These are phyloP conservation scores for Melierax canorus DNA, from an alignment of 2,113 vertebrate genomes.

Conservation along the genomic window DNA sequence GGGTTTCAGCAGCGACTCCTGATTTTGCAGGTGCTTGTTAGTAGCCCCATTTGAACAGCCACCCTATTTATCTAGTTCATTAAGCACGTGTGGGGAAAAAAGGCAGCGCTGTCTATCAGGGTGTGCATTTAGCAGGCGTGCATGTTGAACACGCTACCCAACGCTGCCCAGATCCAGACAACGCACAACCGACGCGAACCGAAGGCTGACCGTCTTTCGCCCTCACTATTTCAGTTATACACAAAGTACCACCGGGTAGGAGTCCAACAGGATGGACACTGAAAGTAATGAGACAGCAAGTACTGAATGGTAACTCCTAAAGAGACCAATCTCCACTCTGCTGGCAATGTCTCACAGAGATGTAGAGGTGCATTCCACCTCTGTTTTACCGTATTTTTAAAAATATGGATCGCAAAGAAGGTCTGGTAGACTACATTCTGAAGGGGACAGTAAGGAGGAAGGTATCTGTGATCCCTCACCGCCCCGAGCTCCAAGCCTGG, in stretches of 20 bases:
- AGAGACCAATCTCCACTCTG: not conserved
- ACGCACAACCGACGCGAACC: fast-evolving
- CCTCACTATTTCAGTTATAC: fast-evolving
- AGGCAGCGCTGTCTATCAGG: not conserved
- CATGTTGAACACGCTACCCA: not conserved
- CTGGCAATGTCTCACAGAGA: not conserved
- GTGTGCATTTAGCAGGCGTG: not conserved
- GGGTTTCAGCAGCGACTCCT: conserved; percentile 20
- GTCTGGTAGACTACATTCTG: not conserved
- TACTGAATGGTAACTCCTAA: fast-evolving
- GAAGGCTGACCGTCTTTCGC: not conserved
- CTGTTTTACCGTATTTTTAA: not conserved
- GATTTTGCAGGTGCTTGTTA: conserved; percentile 33
- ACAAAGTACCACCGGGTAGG: fast-evolving
- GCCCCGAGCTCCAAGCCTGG: not conserved
- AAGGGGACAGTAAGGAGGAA: not conserved
- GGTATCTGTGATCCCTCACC: too few relatives aligned
- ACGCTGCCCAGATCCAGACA: not conserved
- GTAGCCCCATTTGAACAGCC: not conserved
- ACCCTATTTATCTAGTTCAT: not conserved
- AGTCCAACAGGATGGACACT: fast-evolving
- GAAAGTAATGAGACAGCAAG: fast-evolving
- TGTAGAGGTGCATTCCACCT: fast-evolving
- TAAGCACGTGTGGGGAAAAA: not conserved
- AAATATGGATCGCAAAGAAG: not conserved